Evolutionary conservation across 2,797 vertebrate species (phyloP), one percentile per base, ranked within the genome.

Genomic region (Petrocephalus schoutedeni): DNA sequence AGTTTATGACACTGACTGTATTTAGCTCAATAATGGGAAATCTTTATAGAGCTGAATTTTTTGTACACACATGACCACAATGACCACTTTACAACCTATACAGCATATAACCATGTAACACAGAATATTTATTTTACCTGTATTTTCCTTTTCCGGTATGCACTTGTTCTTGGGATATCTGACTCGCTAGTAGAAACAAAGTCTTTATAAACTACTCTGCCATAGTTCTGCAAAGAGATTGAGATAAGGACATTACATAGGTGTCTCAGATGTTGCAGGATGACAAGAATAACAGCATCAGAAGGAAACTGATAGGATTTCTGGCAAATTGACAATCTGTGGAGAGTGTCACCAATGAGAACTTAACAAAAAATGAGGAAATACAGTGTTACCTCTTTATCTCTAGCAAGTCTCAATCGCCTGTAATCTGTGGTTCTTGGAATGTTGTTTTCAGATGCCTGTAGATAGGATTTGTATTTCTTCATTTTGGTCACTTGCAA

Each of bases 51-150:
- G 67, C 67, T 74, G 67, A 74, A 36, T 74, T 74, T 74, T 74
- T 23, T 74, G 28, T 74, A 74, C 67, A 74, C 67, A 74, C 67
- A 74, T 74, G 67, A 36, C 67, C 67, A 74, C 67, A 74, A 74
- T 4, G 23, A 71, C 64, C 64, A 71, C 64, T 32, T 28, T 71
- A 71, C 67, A 74, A 6, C 1, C 67, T 74, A 74, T 36, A 36
- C 28, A 74, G 67, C 67, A 74, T 74, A 74, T 74, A 74, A 74
- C 67, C 67, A 74, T 74, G 67, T 74, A 74, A 74, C 67, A 74
- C 67, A 74, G 28, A 74, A 74, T 74, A 74, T 74, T 74, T 74
- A 74, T 74, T 74, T 74, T 36, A 74, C 67, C 67, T 74, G 67
- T 74, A 36, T 74, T 74, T 74, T 71, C 64, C 64, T 71, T 71